These are phyloP conservation scores for Tipula vernalis DNA, from an alignment of 2,888 invertebrate species.

Conservation along the genomic window DNA sequence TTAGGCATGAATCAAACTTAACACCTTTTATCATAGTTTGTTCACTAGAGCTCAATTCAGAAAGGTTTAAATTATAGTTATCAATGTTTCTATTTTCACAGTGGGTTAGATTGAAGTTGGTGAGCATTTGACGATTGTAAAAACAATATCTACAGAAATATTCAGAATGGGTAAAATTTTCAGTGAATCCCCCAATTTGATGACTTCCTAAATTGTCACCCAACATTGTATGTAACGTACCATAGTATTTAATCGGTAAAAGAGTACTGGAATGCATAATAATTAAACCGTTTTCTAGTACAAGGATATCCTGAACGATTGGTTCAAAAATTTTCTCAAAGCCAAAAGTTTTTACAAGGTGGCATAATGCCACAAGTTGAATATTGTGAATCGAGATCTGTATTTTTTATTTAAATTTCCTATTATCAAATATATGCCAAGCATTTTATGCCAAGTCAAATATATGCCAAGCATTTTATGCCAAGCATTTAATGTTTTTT, in stretches of 20 bases:
- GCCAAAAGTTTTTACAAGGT: background rate
- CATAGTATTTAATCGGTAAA: background rate
- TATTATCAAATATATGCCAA: background rate
- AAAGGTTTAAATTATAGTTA: background rate
- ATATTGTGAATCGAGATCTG: background rate
- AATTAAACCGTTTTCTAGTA: background rate
- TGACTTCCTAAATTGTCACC: background rate
- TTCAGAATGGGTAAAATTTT: background rate
- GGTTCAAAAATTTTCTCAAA: background rate
- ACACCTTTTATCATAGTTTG: slow-evolving; percentile 17
- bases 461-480: background rate
- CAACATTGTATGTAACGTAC: background rate
- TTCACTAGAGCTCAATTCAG: background rate
- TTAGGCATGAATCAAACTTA: slow-evolving; percentile 21
- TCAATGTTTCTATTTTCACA: background rate
- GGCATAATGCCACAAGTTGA: background rate
- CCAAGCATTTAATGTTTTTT: too few relatives aligned
- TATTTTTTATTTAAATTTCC: background rate
- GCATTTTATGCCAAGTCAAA: background rate
- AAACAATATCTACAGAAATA: background rate
- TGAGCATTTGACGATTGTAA: background rate
- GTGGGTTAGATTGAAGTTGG: background rate
- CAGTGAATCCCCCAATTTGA: background rate
- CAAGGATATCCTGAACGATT: background rate
- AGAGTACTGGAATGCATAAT: background rate